These are phyloP conservation scores for Megaceryle alcyon DNA, from an alignment of 2,797 vertebrate species.

Conservation along the genomic window DNA sequence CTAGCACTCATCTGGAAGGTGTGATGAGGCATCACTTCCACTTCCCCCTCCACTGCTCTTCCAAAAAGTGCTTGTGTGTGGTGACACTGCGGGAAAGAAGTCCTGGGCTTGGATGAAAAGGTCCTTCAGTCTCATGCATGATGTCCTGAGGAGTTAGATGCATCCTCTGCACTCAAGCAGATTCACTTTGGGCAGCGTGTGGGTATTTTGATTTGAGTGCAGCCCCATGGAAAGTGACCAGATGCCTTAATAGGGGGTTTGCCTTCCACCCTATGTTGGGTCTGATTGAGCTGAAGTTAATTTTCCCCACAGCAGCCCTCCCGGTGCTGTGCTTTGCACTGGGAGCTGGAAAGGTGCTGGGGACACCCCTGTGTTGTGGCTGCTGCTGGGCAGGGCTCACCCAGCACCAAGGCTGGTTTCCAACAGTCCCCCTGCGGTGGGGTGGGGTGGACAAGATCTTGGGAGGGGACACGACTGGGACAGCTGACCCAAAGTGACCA, in stretches of 20 bases:
- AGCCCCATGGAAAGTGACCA: not conserved
- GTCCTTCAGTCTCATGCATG: not conserved
- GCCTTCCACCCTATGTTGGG: not conserved
- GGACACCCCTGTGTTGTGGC: too few relatives aligned
- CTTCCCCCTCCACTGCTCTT: not conserved
- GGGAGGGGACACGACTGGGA: too few relatives aligned
- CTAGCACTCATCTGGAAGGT: not conserved
- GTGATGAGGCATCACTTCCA: not conserved
- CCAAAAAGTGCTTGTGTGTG: not conserved
- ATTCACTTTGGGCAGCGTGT: accelerated
- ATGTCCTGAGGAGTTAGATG: not conserved
- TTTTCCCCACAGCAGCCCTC: too few relatives aligned
- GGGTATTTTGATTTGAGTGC: not conserved
- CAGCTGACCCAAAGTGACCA: too few relatives aligned
- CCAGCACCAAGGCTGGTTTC: too few relatives aligned
- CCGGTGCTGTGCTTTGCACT: too few relatives aligned
- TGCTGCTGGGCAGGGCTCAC: too few relatives aligned
- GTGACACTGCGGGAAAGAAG: not conserved
- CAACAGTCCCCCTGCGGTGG: too few relatives aligned
- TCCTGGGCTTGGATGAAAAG: not conserved
- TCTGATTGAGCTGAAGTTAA: too few relatives aligned
- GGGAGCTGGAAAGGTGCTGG: too few relatives aligned
- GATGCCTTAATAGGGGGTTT: not conserved
- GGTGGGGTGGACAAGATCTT: too few relatives aligned
- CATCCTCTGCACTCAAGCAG: not conserved